Conservation (phyloP, 2,888 invertebrate species). For the Tetramorium bicarinatum region DNA sequence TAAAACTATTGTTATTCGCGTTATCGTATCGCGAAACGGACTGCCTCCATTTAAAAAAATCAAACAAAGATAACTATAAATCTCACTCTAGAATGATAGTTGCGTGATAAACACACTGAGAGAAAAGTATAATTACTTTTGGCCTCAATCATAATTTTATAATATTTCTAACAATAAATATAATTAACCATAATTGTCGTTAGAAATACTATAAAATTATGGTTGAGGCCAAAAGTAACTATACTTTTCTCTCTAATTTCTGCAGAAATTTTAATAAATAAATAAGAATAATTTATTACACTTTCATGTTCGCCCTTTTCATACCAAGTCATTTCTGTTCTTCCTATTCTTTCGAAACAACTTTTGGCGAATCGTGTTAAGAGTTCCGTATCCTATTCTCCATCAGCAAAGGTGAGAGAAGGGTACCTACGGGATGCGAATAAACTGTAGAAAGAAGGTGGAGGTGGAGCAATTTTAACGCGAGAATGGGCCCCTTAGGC, state of each 20-base stretch:
- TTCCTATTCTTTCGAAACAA: not conserved
- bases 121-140: no score
- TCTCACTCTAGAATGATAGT: not conserved
- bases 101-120: not conserved
- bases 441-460: slow-evolving; percentile 9
- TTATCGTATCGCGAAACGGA: not conserved
- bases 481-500: slow-evolving; percentile 60
- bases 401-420: slow-evolving; percentile 30
- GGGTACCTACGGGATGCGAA: slow-evolving; percentile 9
- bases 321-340: not conserved
- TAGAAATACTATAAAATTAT: no score
- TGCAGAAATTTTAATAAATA: not conserved
- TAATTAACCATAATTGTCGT: no score
- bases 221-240: no score
- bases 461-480: slow-evolving; percentile 51
- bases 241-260: no score
- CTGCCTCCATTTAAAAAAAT: not conserved
- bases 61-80: not conserved
- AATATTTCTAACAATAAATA: no score
- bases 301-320: not conserved
- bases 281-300: not conserved
- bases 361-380: slow-evolving; percentile 22
- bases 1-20: not conserved
- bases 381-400: slow-evolving; percentile 28
- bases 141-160: no score